These are phyloP conservation scores for Lacerta viridis DNA, from an alignment of 2,797 vertebrate genomes.

Conservation along the genomic window DNA sequence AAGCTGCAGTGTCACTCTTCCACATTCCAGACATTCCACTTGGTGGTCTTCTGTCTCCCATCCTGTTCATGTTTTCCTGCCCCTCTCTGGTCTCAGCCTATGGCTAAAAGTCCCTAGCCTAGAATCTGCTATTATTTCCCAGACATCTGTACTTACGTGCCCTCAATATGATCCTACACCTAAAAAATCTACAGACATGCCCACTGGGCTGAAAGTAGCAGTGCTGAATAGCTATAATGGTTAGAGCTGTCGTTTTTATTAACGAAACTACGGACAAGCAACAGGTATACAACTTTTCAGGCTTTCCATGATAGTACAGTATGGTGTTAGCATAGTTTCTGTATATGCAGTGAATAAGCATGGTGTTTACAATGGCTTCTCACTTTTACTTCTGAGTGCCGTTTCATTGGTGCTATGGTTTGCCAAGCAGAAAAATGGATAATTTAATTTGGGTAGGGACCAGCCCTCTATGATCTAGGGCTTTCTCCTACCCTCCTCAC, in stretches of 20 bases:
- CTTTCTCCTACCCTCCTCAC: no score
- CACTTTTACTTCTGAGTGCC: not conserved
- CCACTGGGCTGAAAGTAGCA: not conserved
- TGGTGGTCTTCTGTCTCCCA: no score
- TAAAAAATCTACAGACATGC: not conserved
- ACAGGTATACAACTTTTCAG: not conserved
- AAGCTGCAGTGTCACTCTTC: not conserved
- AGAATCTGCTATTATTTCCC: not conserved
- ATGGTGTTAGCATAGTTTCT: not conserved
- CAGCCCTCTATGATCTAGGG: not conserved
- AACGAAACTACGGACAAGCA: not conserved
- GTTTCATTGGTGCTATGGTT: not conserved
- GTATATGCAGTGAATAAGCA: not conserved
- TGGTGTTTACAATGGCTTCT: not conserved
- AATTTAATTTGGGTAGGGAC: not conserved
- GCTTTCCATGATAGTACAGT: not conserved
- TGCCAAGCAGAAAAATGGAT: not conserved
- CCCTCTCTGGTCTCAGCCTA: not conserved
- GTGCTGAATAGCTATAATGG: not conserved
- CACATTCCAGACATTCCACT: not conserved
- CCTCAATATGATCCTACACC: not conserved
- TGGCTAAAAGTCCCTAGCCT: not conserved
- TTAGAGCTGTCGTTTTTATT: not conserved
- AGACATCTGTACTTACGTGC: not conserved
- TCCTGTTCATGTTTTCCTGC: no score